phyloP scores from a whole-genome alignment of 2,113 vertebrate species.

The Chelonoidis abingdonii region DNA sequence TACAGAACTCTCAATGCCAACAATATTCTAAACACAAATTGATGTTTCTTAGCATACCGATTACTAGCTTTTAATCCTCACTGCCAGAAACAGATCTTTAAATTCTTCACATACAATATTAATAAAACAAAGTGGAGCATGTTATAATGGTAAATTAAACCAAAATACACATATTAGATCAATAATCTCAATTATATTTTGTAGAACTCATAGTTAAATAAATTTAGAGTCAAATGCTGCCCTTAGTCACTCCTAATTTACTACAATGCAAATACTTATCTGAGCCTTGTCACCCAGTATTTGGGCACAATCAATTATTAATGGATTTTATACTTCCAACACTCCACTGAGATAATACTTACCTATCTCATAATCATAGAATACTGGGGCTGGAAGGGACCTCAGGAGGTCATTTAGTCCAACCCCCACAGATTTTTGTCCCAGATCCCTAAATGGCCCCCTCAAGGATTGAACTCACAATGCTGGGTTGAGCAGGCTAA shows the following conservation, averaged over 20 bases:
- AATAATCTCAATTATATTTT: not conserved
- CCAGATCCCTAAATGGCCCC: too few species aligned
- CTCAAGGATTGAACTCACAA: too few species aligned
- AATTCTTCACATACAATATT: not conserved
- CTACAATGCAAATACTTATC: not conserved
- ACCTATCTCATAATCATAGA: not conserved
- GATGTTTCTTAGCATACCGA: not conserved
- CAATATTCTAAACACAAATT: not conserved
- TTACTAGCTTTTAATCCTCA: constrained; percentile 33
- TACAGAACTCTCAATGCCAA: constrained; percentile 29
- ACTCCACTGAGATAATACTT: not conserved
- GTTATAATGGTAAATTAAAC: not conserved
- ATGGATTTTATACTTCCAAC: not conserved
- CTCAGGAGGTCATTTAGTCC: too few species aligned
- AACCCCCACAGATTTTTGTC: too few species aligned
- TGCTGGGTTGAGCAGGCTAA: too few species aligned
- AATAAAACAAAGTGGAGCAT: constrained; percentile 26
- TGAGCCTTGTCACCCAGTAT: accelerated
- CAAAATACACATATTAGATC: not conserved
- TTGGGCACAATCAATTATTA: accelerated
- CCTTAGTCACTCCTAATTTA: not conserved
- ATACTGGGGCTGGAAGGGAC: too few species aligned
- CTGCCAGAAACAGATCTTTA: constrained; percentile 14
- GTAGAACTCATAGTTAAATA: not conserved
- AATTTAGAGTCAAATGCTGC: not conserved